Base-by-base conservation (phyloP, 2,888 invertebrate genomes). In the Nomada ferruginata region DNA sequence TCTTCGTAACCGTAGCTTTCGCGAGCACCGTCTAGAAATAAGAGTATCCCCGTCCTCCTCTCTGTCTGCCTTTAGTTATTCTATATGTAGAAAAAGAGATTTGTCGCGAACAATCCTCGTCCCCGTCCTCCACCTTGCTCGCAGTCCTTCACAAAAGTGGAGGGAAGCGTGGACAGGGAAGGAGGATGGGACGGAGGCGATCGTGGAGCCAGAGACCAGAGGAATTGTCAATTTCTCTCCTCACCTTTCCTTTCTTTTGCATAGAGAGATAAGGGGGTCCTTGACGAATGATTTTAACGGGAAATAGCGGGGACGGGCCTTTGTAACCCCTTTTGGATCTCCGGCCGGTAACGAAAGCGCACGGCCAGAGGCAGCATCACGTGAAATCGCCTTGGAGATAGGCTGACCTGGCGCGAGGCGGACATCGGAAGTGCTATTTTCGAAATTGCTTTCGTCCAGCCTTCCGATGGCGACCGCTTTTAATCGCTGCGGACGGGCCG, bases 251-350 rank as follows among this genome's bases (percentile, higher is more conserved):
- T 70, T 79, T 74, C 78, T 72, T 77, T 81, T 87, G 85, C 85
- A 89, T 89, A 83, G 79, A 42, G 53, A 82, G 89, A 88, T 87
- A 89, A 89, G 88, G 69, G 82, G 85, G 79, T 66, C 77, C 63
- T 63, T 64, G 65, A 55, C 69, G 85, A 88, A 82, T 89, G 89
- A 89, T 89, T 89, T 89, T 79, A 86, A 82, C 82, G 86, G 79
- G 84, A 86, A 89, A 87, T 87, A 84, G 82, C 83, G 78, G 60
- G 73, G 70, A 57, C 57, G 72, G 74, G 76, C 84, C 85, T 89
- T 85, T 85, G 85, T 36, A 84, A 83, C 79, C 68, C 74, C 68
- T 74, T 85, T 86, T 79, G 80, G 76, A 85, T 82, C 77, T 74
- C 61, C 75, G 82, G 71, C 23, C 59, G 42, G 70, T 63, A 85